Conservation (phyloP, 2,797 vertebrate species). For the Sciurus vulgaris region DNA sequence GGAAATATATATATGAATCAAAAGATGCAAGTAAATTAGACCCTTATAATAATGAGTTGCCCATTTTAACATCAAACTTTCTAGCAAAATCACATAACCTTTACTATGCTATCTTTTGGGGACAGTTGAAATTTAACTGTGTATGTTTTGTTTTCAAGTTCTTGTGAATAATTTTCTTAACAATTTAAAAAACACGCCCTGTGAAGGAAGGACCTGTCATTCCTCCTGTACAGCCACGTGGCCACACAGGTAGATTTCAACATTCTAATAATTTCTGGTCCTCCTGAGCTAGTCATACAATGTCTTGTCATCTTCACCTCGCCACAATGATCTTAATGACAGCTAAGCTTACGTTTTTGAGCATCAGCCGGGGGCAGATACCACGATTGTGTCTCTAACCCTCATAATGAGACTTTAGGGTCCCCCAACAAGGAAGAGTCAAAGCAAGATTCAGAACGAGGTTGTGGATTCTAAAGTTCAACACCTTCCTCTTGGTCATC, state of each 20-base stretch:
- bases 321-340: neutral
- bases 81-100: neutral
- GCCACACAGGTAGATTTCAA: neutral
- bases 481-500: neutral
- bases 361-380: neutral
- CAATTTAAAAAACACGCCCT: neutral
- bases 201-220: neutral
- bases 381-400: neutral
- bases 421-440: neutral
- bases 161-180: neutral
- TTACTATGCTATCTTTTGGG: neutral
- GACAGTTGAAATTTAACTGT: neutral
- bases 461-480: neutral
- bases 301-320: neutral
- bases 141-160: neutral
- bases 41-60: neutral
- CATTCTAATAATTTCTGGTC: neutral
- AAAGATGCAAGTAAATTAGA: neutral
- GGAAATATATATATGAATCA: neutral
- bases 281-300: neutral
- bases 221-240: neutral
- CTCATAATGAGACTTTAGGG: neutral
- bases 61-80: neutral
- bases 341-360: neutral
- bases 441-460: neutral